These are phyloP conservation scores for Caenorhabditis tropicalis DNA, from an alignment of 1,140 invertebrate genomes.

Conservation along the genomic window DNA sequence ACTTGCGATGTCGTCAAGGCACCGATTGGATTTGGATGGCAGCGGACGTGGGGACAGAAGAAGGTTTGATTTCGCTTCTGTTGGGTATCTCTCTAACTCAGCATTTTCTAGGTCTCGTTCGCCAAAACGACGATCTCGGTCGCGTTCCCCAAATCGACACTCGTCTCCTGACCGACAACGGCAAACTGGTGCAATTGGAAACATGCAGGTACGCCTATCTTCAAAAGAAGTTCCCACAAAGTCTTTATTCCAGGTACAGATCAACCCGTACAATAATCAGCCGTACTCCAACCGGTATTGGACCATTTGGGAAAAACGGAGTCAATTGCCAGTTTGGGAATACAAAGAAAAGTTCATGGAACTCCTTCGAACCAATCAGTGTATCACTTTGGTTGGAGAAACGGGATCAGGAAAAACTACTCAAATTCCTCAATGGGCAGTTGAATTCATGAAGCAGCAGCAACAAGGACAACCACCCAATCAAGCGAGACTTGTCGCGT, in stretches of 20 bases:
- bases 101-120: not conserved
- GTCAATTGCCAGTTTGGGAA: slow-evolving; percentile 93
- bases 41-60: slow-evolving; percentile 41
- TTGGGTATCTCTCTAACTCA: not conserved
- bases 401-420: slow-evolving; percentile 98
- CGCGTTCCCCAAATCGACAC: slow-evolving; percentile 36
- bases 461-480: slow-evolving; percentile 60
- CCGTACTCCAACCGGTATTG: slow-evolving; percentile 72
- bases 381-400: slow-evolving; percentile 90
- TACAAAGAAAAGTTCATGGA: slow-evolving; percentile 95
- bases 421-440: slow-evolving; percentile 85
- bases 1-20: slow-evolving; percentile 44
- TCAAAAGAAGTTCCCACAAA: slow-evolving; percentile 41
- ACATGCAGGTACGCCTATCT: not conserved
- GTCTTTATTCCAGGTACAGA: slow-evolving; percentile 43
- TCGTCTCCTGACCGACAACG: not conserved
- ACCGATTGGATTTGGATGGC: slow-evolving; percentile 53
- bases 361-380: slow-evolving; percentile 85
- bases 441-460: slow-evolving; percentile 81
- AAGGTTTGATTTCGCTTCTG: not conserved
- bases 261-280: slow-evolving; percentile 63
- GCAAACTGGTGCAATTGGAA: not conserved
- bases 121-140: slow-evolving; percentile 31
- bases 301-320: slow-evolving; percentile 81
- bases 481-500: slow-evolving; percentile 80